phyloP scores from a whole-genome alignment of 2,797 vertebrate genomes.

The Molossus molossus region DNA sequence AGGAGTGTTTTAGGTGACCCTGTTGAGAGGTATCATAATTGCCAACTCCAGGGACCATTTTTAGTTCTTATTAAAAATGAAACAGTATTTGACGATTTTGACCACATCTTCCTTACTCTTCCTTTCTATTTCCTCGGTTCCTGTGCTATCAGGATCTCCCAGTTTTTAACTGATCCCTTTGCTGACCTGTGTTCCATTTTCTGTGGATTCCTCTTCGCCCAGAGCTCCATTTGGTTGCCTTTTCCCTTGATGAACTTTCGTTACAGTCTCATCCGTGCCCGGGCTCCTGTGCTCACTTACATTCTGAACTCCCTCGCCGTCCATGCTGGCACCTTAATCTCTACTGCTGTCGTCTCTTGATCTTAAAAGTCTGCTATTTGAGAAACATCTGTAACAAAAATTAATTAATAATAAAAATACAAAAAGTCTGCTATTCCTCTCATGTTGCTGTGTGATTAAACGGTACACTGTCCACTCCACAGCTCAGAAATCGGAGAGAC shows the following conservation, averaged over 20 bases:
- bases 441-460: not conserved
- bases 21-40: slow-evolving; percentile 40
- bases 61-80: slow-evolving; percentile 50
- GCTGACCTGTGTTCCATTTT: not conserved
- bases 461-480: not conserved
- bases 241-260: not conserved
- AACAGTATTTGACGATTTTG: not conserved
- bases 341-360: not conserved
- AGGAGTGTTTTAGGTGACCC: not conserved
- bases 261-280: not conserved
- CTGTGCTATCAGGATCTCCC: not conserved
- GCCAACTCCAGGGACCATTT: slow-evolving; percentile 6
- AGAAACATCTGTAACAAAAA: too few species aligned
- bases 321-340: not conserved
- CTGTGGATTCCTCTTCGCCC: slow-evolving; percentile 22
- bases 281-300: not conserved
- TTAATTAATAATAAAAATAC: too few species aligned
- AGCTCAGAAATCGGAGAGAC: slow-evolving; percentile 6
- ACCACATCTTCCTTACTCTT: not conserved
- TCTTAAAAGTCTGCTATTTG: slow-evolving; percentile 4
- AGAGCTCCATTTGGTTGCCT: not conserved
- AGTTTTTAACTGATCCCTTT: not conserved
- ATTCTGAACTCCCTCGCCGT: not conserved
- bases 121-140: not conserved
- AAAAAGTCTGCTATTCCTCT: slow-evolving; percentile 3